Evolutionary conservation across 2,888 invertebrate genomes (phyloP), one percentile per base, ranked within the genome.

Genomic region (Campoplex nolae): DNA sequence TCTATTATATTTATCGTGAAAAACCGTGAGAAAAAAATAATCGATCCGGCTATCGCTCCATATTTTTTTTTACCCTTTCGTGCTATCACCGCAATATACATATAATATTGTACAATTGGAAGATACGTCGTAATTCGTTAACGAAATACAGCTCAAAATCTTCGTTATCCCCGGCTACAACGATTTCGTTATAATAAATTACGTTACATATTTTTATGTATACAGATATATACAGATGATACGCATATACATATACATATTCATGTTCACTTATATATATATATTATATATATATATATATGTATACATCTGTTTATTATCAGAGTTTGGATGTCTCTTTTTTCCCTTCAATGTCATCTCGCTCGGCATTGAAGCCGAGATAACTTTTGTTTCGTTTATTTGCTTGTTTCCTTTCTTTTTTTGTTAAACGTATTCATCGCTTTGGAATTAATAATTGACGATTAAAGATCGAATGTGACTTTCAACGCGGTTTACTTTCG

Each of bases 401-500:
- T 56, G 18, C 42, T 76, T 76, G 35, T 68, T 38, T 38, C 1
- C 6, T 38, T 38, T 38, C 62, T 35, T 45, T 70, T 84, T 65
- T 70, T 79, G n/a, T 68, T 54, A 70, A 51, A 74, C 35, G 35
- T 8, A 6, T 42, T 42, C 51, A 68, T 56, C 74, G 82, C 76
- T 83, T 83, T 79, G 76, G 71, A 62, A 28, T 32, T 58, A 42
- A 70, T 87, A 87, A 87, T 87, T 87, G 87, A 87, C 87, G 85
- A 83, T 85, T 82, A 77, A 84, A 87, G 70, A 87, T 79, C 78
- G 79, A 83, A 85, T 87, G 58, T 76, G 79, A 87, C 87, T 87
- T 84, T 84, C 87, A 83, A 67, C 77, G 76, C 82, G 82, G 65
- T 83, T 84, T 87, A 87, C 87, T 87, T 87, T 87, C 87, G 80